A percentile compares a stretch with the other conserved stretches of the same genome.
Conservation (phyloP, 2,797 vertebrate genomes). For the Sebastes wilsoni region DNA sequence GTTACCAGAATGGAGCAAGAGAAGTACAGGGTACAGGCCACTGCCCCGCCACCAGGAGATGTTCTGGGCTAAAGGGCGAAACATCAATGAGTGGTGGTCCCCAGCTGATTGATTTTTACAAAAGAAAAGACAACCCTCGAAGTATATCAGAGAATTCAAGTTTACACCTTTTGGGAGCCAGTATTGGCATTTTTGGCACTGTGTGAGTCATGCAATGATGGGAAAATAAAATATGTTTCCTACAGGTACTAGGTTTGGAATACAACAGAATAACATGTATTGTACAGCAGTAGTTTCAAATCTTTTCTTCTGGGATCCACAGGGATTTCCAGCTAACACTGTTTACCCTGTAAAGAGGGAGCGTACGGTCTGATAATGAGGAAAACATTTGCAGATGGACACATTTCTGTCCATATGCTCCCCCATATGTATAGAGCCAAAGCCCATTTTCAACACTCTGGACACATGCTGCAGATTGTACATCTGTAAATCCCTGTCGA, state of each 20-base stretch:
- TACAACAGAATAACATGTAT: background rate
- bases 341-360: background rate
- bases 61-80: too few species aligned
- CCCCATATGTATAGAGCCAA: background rate
- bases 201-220: background rate
- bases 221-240: background rate
- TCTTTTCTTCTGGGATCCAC: background rate
- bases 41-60: too few species aligned
- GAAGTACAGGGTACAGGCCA: background rate
- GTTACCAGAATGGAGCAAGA: background rate
- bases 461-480: background rate
- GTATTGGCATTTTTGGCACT: background rate
- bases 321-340: background rate
- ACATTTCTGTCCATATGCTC: conserved; percentile 17
- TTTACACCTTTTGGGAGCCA: background rate
- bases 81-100: too few species aligned
- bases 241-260: background rate
- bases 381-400: conserved; percentile 17
- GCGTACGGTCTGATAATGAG: background rate
- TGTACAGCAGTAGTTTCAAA: background rate
- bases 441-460: background rate
- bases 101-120: background rate
- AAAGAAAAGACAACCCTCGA: background rate
- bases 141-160: background rate
- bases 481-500: background rate